Evolutionary conservation across 2,797 vertebrate species (phyloP), one percentile per base, ranked within the genome.

Genomic region (Prionace glauca): DNA sequence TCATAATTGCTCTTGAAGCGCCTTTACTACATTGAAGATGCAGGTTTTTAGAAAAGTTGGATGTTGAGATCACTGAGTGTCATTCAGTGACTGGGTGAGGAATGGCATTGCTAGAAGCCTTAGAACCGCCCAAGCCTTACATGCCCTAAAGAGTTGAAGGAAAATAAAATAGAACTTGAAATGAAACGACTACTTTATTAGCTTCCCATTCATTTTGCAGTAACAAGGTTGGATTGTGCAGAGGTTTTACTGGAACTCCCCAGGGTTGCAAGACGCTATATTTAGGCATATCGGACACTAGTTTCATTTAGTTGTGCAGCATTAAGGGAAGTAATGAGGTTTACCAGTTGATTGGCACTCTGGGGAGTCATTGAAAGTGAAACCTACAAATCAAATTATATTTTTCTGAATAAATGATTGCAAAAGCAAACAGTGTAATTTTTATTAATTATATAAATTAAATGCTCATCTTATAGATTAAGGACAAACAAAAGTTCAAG

Each of bases 161-260:
- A 92, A 67, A 22, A 32, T 11, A 67, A 74, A 69, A 72, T 72
- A 3, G 11, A 94, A 71, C 20, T 3, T 29, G 65, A 45, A 94
- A 71, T 94, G 92, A 71, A 74, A 74, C 12, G 56, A n/a, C 93
- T 29, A 56, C 12, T 94, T 72, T 71, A 69, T 72, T 94, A 32
- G 87, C 67, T 94, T 12, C 67, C 69, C 32, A n/a, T 92, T 67
- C 93, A 74, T 74, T 45, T 74, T 45, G 93, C 69, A 94, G 26
- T 74, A 94, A 94, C 93, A 94, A 94, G 69, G 41, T 74, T 74
- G 24, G 41, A 74, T 45, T 94, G 69, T 94, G 69, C 14, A 12
- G 90, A 92, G n/a, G 7, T 26, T 65, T 92, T 92, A 36, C 32
- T 18, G 62, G 90, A 67, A 67, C 22, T 67, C 29, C 45, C 71